Conservation (phyloP, 1,140 invertebrate genomes). For the Pissodes strobi region DNA sequence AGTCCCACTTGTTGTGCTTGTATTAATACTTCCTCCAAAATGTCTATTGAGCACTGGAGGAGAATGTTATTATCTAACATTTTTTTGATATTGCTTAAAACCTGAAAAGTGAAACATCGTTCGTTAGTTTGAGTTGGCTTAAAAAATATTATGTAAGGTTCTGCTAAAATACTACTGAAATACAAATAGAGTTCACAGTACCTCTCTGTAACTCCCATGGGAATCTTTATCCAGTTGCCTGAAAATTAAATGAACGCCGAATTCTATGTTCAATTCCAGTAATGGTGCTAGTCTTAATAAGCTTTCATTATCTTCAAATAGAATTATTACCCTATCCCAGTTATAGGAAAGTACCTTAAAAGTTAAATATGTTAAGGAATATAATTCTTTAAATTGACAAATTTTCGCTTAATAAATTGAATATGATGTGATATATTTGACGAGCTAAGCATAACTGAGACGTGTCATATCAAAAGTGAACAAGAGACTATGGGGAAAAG, state of each 20-base stretch:
- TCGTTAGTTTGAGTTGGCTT: no score
- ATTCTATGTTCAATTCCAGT: slow-evolving; percentile 69
- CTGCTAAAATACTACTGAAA: no score
- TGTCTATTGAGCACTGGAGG: slow-evolving; percentile 73
- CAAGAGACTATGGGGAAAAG: no score
- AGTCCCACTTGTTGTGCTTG: slow-evolving; percentile 83
- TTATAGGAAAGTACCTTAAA: slow-evolving; percentile 55
- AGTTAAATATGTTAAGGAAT: not conserved
- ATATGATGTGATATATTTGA: no score
- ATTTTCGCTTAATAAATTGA: no score
- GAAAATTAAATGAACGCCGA: slow-evolving; percentile 24
- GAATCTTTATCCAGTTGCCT: slow-evolving; percentile 29
- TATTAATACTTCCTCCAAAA: slow-evolving; percentile 68
- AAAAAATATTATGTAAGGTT: no score
- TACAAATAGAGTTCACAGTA: not conserved
- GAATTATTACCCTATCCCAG: slow-evolving; percentile 84
- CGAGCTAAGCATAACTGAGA: no score
- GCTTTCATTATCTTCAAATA: slow-evolving; percentile 81
- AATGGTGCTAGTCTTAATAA: slow-evolving; percentile 76
- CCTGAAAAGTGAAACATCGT: slow-evolving; percentile 18
- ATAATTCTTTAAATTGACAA: not conserved
- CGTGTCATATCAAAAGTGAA: no score
- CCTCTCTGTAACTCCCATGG: slow-evolving; percentile 19
- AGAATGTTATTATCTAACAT: slow-evolving; percentile 74
- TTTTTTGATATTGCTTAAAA: slow-evolving; percentile 59